Evolutionary conservation across 2,113 vertebrate species (phyloP).

Genomic region (Dipodomys merriami): DNA sequence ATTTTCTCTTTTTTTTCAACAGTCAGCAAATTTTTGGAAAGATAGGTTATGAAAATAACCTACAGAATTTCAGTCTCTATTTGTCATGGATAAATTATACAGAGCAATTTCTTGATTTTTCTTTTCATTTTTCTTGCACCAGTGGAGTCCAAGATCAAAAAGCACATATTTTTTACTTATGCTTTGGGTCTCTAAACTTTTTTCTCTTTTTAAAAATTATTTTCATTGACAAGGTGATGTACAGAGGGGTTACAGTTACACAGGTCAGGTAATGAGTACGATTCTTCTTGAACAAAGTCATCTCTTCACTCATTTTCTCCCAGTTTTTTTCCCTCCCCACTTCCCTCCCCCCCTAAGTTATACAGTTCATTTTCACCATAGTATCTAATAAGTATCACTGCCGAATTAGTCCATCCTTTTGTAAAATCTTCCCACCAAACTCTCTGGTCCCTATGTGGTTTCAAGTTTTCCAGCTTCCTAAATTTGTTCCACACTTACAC

Average conservation of each 20-base stretch:
- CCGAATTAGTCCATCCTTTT: too few species aligned
- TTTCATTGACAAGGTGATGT: too few species aligned
- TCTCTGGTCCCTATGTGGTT: neutral
- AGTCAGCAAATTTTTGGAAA: conserved; percentile 59
- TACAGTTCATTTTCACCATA: too few species aligned
- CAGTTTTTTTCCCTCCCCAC: too few species aligned
- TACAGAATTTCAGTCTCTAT: conserved; percentile 53
- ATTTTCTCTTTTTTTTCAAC: conserved; percentile 32
- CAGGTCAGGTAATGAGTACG: too few species aligned
- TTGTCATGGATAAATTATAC: conserved; percentile 54
- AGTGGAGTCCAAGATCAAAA: neutral
- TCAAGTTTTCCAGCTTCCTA: neutral
- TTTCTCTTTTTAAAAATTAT: neutral
- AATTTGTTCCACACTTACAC: neutral
- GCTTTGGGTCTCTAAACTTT: neutral
- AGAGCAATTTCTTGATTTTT: neutral
- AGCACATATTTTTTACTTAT: neutral
- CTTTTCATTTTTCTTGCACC: conserved; percentile 7
- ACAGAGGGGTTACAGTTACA: too few species aligned
- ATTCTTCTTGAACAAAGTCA: too few species aligned
- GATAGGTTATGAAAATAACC: conserved; percentile 59
- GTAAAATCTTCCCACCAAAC: neutral
- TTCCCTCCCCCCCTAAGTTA: too few species aligned
- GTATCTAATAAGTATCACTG: too few species aligned
- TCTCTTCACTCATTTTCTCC: too few species aligned